Percentiles rank a stretch among this genome's conserved stretches.
Evolutionary conservation across 2,888 invertebrate species (phyloP).

Genomic region (Rhaphigaster nebulosa): DNA sequence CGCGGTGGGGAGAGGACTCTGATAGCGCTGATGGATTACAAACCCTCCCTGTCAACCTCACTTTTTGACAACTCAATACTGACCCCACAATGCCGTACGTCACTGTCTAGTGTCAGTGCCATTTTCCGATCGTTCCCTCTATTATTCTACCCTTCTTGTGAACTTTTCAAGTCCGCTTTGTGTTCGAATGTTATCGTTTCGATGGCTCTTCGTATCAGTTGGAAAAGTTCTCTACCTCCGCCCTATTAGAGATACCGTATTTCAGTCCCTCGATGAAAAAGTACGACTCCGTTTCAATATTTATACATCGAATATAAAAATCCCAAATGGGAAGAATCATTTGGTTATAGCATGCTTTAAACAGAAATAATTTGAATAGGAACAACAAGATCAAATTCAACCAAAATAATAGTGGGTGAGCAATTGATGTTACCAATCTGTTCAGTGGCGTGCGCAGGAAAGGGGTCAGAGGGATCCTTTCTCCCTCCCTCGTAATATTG

Average conservation of each 20-base stretch:
- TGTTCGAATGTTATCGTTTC: constrained; percentile 33
- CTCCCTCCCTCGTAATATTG: too few relatives aligned
- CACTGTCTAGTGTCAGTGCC: constrained; percentile 13
- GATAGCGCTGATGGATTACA: constrained; percentile 30
- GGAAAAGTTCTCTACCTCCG: not conserved
- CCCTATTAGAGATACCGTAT: constrained; percentile 18
- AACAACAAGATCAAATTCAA: too few relatives aligned
- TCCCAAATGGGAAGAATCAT: too few relatives aligned
- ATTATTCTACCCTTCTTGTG: constrained; percentile 45
- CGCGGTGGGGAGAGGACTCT: not conserved
- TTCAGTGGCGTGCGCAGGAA: too few relatives aligned
- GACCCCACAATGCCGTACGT: constrained; percentile 3
- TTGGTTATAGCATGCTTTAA: too few relatives aligned
- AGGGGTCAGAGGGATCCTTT: too few relatives aligned
- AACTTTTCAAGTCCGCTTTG: constrained; percentile 45
- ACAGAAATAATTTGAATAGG: too few relatives aligned
- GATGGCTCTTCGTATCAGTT: constrained; percentile 40
- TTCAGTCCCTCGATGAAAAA: not conserved
- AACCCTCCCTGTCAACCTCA: constrained; percentile 1
- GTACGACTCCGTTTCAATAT: not conserved
- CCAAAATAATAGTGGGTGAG: too few relatives aligned
- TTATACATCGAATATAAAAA: not conserved
- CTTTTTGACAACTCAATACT: constrained; percentile 41
- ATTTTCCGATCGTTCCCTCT: constrained; percentile 32
- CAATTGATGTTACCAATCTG: too few relatives aligned